Evolutionary conservation across 2,888 invertebrate genomes (phyloP), one percentile per base, ranked within the genome.

Genomic region (Sinelater perroti): DNA sequence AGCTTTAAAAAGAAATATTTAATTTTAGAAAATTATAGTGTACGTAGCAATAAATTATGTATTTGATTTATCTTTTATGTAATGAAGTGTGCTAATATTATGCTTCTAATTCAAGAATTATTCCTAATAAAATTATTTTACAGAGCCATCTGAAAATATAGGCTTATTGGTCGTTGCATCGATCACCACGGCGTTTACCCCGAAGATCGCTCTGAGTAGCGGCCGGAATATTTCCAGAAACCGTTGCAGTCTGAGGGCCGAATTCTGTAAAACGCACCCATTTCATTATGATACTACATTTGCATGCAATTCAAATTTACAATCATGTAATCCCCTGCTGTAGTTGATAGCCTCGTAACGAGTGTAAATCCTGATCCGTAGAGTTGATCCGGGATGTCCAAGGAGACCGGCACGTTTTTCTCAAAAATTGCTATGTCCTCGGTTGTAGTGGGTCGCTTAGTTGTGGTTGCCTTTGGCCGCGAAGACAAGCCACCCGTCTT

Each of bases 211-310:
- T 10, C 88, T 85, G 75, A 91, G 85, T 57, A 90, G 78, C 2
- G 91, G 91, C 69, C 88, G 86, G 80, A 91, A 89, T 31, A 90
- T 82, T 52, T 90, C 83, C 64, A 91, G 76, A 67, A 91, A 82
- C 16, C 85, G 82, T 71, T 89, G 88, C 70, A 89, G 87, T 54
- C 91, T 83, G 63, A 88, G 83, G 20, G 91, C 90, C 2, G 91
- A 87, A 76, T 89, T 91, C 91, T 91, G 82, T 14, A 85, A 85
- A 44, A 56, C 28, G 49, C 14, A 18, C n/a, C 11, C 17, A 6
- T 6, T 24, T 24, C 7, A 24, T 24, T 24, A 24, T 24, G 24
- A 24, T 7, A 24, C 5, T 24, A 24, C 7, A 6, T 24, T 24
- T 24, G 5, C 24, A 46, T 4, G 8, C 13, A 44, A 26, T 24